Evolutionary conservation across 2,113 vertebrate genomes (phyloP).

Genomic region (Rhombomys opimus): DNA sequence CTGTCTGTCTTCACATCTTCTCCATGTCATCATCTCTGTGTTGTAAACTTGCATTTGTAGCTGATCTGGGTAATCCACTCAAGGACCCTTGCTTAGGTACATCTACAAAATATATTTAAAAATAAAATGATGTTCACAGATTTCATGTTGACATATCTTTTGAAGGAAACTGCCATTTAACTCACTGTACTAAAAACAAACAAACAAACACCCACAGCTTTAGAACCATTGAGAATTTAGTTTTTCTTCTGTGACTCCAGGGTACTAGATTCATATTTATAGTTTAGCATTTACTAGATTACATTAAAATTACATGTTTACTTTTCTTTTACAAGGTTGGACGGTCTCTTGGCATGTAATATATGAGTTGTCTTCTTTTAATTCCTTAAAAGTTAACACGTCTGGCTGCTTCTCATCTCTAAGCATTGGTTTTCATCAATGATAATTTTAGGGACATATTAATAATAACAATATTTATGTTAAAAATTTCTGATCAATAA

Average conservation of each 20-base stretch:
- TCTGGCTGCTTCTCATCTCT: neutral
- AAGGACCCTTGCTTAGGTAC: constrained; percentile 10
- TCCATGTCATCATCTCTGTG: neutral
- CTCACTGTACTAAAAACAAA: neutral
- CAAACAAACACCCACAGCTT: neutral
- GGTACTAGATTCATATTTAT: neutral
- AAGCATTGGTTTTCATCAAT: neutral
- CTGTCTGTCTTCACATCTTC: neutral
- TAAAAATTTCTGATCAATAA: neutral
- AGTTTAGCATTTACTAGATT: neutral
- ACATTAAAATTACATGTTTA: neutral
- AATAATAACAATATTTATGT: neutral
- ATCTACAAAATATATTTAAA: neutral
- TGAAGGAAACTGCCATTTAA: neutral
- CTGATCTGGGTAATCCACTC: neutral
- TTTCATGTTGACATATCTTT: neutral
- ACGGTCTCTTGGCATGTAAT: neutral
- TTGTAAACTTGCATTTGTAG: neutral
- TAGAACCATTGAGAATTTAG: neutral
- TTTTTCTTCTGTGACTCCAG: neutral
- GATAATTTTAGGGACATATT: constrained; percentile 22
- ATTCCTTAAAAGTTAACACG: neutral
- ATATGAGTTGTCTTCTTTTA: neutral
- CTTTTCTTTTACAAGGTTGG: neutral
- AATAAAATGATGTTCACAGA: neutral